A percentile compares a stretch with the other conserved stretches of the same genome.
phyloP scores from a whole-genome alignment of 2,797 vertebrate genomes.

The Spinibarbus caldwelli region DNA sequence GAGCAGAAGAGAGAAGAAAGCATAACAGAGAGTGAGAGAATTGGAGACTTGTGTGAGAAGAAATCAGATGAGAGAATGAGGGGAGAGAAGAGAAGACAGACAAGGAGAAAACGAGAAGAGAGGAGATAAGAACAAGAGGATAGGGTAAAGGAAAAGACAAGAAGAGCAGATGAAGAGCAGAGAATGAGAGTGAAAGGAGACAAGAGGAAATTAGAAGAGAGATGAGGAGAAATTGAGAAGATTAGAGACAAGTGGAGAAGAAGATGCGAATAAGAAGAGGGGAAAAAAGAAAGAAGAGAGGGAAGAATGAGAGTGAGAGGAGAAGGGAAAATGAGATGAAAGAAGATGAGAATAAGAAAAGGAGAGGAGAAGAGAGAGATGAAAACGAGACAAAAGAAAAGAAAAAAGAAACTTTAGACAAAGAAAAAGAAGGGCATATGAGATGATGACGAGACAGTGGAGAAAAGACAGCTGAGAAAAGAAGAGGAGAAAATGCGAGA shows the following conservation, averaged over 20 bases:
- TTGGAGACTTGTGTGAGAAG: neutral
- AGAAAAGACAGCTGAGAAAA: neutral
- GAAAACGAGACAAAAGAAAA: neutral
- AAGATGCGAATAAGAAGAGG: neutral
- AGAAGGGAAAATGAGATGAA: too few species aligned
- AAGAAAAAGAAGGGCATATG: neutral
- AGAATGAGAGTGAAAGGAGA: neutral
- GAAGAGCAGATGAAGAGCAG: neutral
- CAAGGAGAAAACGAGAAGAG: too few species aligned
- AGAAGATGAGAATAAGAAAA: too few species aligned
- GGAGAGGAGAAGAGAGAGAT: too few species aligned
- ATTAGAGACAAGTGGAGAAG: neutral
- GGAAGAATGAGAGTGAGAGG: too few species aligned
- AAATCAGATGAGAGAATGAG: neutral
- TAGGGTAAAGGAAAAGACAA: neutral
- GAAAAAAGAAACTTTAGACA: neutral
- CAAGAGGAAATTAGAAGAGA: neutral
- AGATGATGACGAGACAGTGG: neutral
- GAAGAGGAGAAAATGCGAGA: neutral
- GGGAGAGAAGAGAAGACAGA: too few species aligned
- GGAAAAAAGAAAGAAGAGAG: too few species aligned
- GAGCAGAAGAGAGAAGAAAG: neutral
- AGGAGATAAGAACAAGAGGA: neutral
- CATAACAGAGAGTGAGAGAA: neutral
- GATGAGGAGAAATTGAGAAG: neutral